Conservation (phyloP, 1,140 invertebrate genomes). For the Glossosoma conforme region DNA sequence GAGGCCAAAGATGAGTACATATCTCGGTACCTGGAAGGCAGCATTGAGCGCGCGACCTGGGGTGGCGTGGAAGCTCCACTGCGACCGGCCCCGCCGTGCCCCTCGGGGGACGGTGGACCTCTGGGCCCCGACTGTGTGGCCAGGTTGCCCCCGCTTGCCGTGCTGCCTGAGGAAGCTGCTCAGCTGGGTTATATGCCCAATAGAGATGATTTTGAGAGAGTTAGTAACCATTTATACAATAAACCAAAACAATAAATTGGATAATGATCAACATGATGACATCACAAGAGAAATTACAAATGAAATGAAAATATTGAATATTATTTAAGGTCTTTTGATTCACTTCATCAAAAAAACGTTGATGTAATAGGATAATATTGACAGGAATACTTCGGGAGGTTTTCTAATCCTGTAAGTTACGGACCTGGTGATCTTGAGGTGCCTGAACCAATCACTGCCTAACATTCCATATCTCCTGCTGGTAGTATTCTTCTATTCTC, state of each 20-base stretch:
- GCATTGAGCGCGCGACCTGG: conserved; percentile 83
- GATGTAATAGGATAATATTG: no score
- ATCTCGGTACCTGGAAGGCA: conserved; percentile 81
- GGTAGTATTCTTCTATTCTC: no score
- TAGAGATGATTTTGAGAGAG: conserved; percentile 93
- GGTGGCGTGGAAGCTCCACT: conserved; percentile 60
- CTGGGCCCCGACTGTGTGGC: conserved; percentile 69
- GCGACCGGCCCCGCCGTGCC: conserved; percentile 66
- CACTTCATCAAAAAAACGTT: not conserved
- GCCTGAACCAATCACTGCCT: no score
- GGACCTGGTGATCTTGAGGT: no score
- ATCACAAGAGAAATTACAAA: no score
- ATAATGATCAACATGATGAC: no score
- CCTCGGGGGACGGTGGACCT: conserved; percentile 73
- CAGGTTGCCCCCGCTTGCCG: conserved; percentile 70
- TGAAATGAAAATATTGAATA: no score
- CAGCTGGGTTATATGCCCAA: conserved; percentile 94
- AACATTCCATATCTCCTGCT: no score
- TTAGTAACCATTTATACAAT: conserved; percentile 39
- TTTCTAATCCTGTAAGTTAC: no score
- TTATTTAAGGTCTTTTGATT: no score
- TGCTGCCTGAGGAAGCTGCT: conserved; percentile 75
- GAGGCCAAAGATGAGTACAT: conserved; percentile 92
- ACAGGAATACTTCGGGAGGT: no score
- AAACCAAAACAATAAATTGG: not conserved